Evolutionary conservation across 2,888 invertebrate species (phyloP).

Genomic region (Rotaria sp.): DNA sequence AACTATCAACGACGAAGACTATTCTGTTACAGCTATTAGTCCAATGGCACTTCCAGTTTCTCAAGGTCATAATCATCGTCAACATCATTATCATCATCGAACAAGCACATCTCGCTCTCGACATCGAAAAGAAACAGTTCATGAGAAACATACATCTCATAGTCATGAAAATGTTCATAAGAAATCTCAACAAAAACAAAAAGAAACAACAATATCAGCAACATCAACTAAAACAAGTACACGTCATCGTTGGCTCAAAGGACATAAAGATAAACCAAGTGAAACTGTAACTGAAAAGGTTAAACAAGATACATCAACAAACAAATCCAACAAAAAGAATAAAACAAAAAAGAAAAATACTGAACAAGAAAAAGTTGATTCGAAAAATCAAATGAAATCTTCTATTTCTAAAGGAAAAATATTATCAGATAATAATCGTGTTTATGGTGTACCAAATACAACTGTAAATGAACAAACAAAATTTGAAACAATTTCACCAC

Average conservation of each 20-base stretch:
- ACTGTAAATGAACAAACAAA: background rate
- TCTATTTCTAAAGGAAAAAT: background rate
- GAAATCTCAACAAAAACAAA: background rate
- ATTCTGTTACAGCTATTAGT: background rate
- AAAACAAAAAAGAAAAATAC: background rate
- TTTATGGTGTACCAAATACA: background rate
- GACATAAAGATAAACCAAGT: background rate
- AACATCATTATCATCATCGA: background rate
- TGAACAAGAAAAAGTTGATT: background rate
- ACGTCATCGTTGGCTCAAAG: constrained; percentile 18
- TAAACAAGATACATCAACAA: background rate
- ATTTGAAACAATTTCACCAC: background rate
- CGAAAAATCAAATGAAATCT: background rate
- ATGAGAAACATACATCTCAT: background rate
- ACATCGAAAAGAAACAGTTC: background rate
- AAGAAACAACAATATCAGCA: background rate
- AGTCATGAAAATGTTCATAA: background rate
- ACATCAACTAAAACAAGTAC: background rate
- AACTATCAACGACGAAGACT: background rate
- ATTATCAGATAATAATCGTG: background rate
- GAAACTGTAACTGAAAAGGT: background rate
- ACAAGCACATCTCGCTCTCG: background rate
- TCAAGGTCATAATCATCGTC: background rate
- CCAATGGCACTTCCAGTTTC: background rate
- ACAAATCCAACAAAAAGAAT: background rate